These are phyloP conservation scores for Stratiolaelaps scimitus DNA, from an alignment of 1,140 invertebrate genomes.

Conservation along the genomic window DNA sequence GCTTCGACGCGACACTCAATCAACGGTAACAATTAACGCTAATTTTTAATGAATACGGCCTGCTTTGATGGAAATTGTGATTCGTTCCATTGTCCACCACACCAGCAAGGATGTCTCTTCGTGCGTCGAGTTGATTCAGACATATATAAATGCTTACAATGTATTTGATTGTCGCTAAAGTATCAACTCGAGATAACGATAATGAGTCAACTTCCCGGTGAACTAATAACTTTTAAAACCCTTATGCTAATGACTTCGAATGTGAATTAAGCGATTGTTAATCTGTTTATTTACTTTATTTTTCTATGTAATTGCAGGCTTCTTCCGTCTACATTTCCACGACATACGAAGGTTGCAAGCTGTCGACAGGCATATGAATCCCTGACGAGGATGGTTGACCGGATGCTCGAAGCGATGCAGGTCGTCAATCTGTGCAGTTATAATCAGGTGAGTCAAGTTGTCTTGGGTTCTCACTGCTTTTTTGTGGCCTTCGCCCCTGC, in stretches of 20 bases:
- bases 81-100: neutral
- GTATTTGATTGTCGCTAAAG: no score
- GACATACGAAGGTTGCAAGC: slow-evolving; percentile 83
- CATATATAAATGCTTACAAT: no score
- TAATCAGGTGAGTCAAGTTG: slow-evolving; percentile 16
- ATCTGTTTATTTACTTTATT: neutral
- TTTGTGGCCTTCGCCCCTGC: neutral
- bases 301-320: slow-evolving; percentile 45
- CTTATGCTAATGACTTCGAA: no score
- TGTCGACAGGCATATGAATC: slow-evolving; percentile 67
- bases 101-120: neutral
- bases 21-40: neutral
- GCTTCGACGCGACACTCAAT: slow-evolving; percentile 30
- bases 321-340: slow-evolving; percentile 90
- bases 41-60: no score
- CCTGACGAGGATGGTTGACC: slow-evolving; percentile 62
- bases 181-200: no score
- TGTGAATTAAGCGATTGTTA: no score
- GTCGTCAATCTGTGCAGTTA: slow-evolving; percentile 49
- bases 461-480: neutral
- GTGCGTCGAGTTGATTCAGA: neutral
- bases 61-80: neutral
- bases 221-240: no score
- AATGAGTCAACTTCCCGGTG: slow-evolving; percentile 26
- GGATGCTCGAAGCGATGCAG: slow-evolving; percentile 67